Evolutionary conservation across 2,797 vertebrate genomes (phyloP).

Genomic region (Pelobates cultripes): DNA sequence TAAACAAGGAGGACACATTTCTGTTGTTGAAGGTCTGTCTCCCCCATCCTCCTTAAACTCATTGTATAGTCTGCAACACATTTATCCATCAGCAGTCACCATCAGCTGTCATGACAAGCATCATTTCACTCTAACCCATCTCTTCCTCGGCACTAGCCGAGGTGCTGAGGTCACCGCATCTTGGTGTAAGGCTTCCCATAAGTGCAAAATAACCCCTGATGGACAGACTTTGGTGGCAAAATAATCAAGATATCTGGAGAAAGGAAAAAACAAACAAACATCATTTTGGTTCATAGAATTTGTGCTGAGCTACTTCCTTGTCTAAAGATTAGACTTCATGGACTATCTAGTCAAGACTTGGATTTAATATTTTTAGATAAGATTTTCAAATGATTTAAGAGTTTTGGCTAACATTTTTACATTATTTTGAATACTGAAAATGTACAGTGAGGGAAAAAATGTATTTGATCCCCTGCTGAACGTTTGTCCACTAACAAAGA

Average conservation of each 20-base stretch:
- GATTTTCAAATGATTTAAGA: no score
- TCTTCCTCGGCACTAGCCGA: slow-evolving; percentile 97
- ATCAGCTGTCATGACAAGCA: slow-evolving; percentile 96
- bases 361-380: no score
- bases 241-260: slow-evolving; percentile 94
- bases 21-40: not conserved
- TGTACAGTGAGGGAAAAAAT: no score
- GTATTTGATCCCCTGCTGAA: no score
- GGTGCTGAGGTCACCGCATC: slow-evolving; percentile 95
- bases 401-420: no score
- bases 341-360: no score
- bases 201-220: slow-evolving; percentile 96
- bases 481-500: no score
- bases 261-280: slow-evolving; percentile 9
- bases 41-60: not conserved
- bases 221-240: slow-evolving; percentile 98
- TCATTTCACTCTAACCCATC: slow-evolving; percentile 99
- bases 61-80: slow-evolving; percentile 24
- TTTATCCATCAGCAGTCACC: slow-evolving; percentile 89
- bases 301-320: no score
- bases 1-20: slow-evolving; percentile 16
- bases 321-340: no score
- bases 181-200: slow-evolving; percentile 98
- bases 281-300: no score
- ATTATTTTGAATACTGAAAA: no score